These are phyloP conservation scores for Marasmarcha lunaedactyla DNA, from an alignment of 2,888 invertebrate genomes.

Conservation along the genomic window DNA sequence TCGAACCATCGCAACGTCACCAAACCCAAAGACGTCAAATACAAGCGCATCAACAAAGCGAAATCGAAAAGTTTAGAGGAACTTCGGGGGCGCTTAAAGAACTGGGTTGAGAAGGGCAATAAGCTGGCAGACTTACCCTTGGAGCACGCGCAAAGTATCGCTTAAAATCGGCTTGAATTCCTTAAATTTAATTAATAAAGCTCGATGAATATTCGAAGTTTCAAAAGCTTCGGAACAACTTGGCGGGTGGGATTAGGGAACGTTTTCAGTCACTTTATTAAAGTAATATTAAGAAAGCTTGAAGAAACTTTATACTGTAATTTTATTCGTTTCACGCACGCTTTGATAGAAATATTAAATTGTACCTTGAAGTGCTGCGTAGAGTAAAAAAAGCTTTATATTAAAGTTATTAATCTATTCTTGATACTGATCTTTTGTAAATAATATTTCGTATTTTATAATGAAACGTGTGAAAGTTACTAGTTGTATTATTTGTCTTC, in stretches of 20 bases:
- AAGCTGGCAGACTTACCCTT: conserved; percentile 75
- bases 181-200: conserved; percentile 26
- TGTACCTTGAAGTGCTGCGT: not conserved
- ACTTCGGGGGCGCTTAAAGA: conserved; percentile 82
- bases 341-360: conserved; percentile 5
- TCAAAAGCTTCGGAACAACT: not conserved
- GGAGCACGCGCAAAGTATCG: conserved; percentile 76
- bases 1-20: conserved; percentile 91
- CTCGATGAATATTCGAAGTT: not conserved
- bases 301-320: not conserved
- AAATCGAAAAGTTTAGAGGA: conserved; percentile 91
- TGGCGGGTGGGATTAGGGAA: not conserved
- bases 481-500: not conserved
- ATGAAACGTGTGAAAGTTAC: not conserved
- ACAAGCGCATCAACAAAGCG: conserved; percentile 90
- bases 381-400: not conserved
- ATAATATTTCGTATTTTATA: conserved; percentile 21
- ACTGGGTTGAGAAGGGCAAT: conserved; percentile 86
- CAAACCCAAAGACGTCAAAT: conserved; percentile 91
- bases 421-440: conserved; percentile 62
- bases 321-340: conserved; percentile 12
- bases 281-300: too few relatives aligned
- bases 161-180: conserved; percentile 48
- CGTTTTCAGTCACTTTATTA: too few relatives aligned
- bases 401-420: conserved; percentile 30